Percentiles rank a stretch among this genome's conserved stretches.
These are phyloP conservation scores for Heterotis niloticus DNA, from an alignment of 2,113 vertebrate genomes.

Conservation along the genomic window DNA sequence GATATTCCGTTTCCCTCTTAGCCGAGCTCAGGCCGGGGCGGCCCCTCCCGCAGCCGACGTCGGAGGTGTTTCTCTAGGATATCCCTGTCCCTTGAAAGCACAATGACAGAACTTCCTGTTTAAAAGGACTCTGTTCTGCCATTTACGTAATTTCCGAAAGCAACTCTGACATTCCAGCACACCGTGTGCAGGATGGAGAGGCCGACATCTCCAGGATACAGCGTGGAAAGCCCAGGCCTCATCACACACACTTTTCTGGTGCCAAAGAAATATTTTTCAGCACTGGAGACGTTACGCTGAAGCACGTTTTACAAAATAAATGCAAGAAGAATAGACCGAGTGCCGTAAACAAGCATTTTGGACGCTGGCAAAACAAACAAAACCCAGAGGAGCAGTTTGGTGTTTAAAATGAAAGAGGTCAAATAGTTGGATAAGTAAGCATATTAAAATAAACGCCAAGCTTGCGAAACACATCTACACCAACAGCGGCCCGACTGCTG, in stretches of 20 bases:
- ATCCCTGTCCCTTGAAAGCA: slow-evolving; percentile 64
- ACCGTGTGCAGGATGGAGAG: no score
- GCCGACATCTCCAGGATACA: not conserved
- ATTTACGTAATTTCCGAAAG: slow-evolving; percentile 42
- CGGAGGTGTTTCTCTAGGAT: slow-evolving; percentile 68
- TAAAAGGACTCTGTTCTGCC: slow-evolving; percentile 37
- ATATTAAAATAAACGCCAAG: no score
- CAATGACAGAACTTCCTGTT: slow-evolving; percentile 72
- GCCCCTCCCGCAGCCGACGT: slow-evolving; percentile 51
- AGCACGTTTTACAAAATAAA: no score
- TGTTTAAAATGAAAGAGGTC: no score
- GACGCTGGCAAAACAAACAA: no score
- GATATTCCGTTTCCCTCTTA: slow-evolving; percentile 35
- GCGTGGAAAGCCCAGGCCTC: not conserved
- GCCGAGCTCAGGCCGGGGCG: slow-evolving; percentile 26
- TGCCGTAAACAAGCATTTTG: no score
- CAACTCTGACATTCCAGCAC: not conserved
- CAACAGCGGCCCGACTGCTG: no score
- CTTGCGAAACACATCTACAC: no score
- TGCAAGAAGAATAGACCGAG: no score
- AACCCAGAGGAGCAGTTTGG: no score
- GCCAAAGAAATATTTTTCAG: not conserved
- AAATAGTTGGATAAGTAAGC: no score
- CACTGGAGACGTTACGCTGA: no score
- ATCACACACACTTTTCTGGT: not conserved